phyloP scores from a whole-genome alignment of 2,888 invertebrate genomes.

The Drosophila sordidapex region DNA sequence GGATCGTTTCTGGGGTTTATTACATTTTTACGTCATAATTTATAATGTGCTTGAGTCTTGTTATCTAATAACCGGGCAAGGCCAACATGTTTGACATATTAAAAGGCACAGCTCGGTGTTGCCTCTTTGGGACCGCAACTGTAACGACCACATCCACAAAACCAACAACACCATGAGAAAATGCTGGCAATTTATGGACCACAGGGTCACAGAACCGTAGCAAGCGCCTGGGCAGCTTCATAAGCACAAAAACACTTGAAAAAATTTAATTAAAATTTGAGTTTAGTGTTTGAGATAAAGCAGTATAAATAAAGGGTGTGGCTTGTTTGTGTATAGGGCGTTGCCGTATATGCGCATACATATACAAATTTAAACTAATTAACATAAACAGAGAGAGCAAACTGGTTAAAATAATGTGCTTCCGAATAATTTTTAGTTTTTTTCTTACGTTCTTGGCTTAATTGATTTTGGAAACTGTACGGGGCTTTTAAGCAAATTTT shows the following conservation, averaged over 20 bases:
- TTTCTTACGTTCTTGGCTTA: neutral
- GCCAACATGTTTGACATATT: constrained; percentile 64
- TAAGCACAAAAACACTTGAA: constrained; percentile 63
- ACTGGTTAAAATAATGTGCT: neutral
- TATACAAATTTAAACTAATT: constrained; percentile 14
- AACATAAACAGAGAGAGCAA: constrained; percentile 1
- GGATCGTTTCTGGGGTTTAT: constrained; percentile 49
- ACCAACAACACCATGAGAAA: constrained; percentile 39
- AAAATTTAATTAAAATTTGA: constrained; percentile 76
- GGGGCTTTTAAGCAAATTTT: neutral
- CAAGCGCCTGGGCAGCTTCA: constrained; percentile 42
- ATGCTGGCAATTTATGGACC: constrained; percentile 53
- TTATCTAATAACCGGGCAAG: constrained; percentile 50
- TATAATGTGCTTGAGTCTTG: constrained; percentile 58
- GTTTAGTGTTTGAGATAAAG: constrained; percentile 52
- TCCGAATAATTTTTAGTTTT: neutral
- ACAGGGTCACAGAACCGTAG: constrained; percentile 51
- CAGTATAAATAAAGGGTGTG: constrained; percentile 32
- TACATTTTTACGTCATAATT: constrained; percentile 73
- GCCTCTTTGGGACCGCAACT: constrained; percentile 28
- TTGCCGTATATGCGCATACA: neutral
- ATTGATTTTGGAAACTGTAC: neutral
- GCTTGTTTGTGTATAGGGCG: constrained; percentile 38
- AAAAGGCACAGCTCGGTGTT: constrained; percentile 38
- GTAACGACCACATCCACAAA: constrained; percentile 24